Evolutionary conservation across 37 sponge, comb jelly and placozoan species (phyloP).

Genomic region (Cladorhizidae sp.): DNA sequence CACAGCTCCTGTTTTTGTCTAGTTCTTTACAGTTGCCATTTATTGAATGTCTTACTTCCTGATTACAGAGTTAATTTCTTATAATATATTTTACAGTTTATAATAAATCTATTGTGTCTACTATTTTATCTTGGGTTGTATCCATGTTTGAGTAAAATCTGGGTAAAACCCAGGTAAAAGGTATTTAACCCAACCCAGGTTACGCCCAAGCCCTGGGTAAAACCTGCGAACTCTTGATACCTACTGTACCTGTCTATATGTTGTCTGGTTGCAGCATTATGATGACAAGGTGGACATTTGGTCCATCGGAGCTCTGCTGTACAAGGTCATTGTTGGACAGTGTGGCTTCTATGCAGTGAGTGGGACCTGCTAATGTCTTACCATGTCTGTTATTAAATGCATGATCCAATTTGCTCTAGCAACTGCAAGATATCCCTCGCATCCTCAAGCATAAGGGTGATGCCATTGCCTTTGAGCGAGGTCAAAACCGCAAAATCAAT

Average conservation of each 20-base stretch:
- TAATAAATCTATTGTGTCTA: no score
- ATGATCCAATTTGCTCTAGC: conserved; percentile 27
- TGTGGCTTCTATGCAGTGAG: conserved; percentile 96
- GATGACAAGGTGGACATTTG: conserved; percentile 94
- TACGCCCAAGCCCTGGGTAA: no score
- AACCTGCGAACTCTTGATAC: neutral
- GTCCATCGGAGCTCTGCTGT: conserved; percentile 92
- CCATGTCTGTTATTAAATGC: neutral
- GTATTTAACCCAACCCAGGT: no score
- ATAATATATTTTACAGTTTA: no score
- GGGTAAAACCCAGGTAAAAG: no score
- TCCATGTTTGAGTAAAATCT: no score
- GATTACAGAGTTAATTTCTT: no score
- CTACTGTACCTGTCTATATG: neutral
- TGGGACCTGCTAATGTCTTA: neutral
- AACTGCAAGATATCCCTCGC: conserved; percentile 79
- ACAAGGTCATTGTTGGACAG: conserved; percentile 84
- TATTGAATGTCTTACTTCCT: no score
- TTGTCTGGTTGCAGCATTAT: conserved; percentile 55
- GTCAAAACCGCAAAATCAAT: conserved; percentile 32
- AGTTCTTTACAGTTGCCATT: no score
- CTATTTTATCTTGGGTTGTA: no score
- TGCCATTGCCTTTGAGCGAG: conserved; percentile 84
- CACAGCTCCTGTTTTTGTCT: no score
- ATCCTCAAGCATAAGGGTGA: conserved; percentile 88